Percentiles rank a stretch among this genome's conserved stretches.
Conservation (phyloP, 1,140 invertebrate species). For the Stegodyphus mimosarum region DNA sequence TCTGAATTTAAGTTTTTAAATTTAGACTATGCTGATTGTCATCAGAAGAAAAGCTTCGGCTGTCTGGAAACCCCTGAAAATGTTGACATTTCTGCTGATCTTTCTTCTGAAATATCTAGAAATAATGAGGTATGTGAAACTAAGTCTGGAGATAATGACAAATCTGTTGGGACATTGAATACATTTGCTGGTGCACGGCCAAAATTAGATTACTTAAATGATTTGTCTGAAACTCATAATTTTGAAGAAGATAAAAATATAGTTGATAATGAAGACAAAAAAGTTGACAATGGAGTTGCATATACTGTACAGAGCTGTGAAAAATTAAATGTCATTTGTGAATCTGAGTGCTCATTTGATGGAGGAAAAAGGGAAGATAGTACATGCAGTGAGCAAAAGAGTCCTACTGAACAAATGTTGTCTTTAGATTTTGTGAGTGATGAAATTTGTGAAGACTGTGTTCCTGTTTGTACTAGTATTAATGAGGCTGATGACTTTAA, state of each 20-base stretch:
- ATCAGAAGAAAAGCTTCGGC: too few species aligned
- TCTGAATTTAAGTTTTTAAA: neutral
- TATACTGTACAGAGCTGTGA: too few species aligned
- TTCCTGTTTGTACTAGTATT: neutral
- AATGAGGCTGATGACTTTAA: neutral
- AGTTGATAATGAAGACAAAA: neutral
- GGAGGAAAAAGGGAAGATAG: neutral
- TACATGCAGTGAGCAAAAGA: neutral
- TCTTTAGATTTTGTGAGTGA: too few species aligned
- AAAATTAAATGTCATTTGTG: too few species aligned
- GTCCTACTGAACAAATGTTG: neutral
- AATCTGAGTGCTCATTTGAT: too few species aligned
- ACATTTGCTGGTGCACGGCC: neutral
- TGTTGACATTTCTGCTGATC: neutral
- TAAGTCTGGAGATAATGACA: neutral
- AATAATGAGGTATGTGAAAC: neutral
- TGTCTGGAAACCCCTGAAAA: neutral
- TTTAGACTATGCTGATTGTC: neutral
- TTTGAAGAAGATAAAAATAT: neutral
- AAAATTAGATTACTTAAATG: neutral
- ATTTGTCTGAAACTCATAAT: neutral
- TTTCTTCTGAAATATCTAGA: neutral
- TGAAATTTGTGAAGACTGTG: neutral
- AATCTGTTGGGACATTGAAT: neutral
- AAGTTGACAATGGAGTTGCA: neutral